Percentiles rank a stretch among this genome's conserved stretches.
phyloP scores from a whole-genome alignment of 2,113 vertebrate species.

The Panthera tigris region DNA sequence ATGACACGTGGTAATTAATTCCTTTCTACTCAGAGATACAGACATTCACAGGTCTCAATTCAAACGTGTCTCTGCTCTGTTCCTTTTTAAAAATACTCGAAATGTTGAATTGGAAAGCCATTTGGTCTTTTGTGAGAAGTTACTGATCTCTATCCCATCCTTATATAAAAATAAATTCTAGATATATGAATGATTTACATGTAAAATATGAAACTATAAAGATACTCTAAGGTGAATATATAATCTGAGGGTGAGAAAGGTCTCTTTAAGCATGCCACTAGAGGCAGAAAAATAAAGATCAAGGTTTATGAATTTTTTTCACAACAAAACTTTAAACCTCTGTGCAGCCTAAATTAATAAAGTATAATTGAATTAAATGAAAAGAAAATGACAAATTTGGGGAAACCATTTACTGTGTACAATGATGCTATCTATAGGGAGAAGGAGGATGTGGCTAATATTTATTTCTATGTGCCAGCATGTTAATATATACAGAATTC shows the following conservation, averaged over 20 bases:
- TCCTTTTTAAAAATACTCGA: slow-evolving; percentile 57
- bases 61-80: slow-evolving; percentile 56
- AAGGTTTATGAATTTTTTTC: slow-evolving; percentile 18
- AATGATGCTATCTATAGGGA: not conserved
- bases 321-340: not conserved
- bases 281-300: not conserved
- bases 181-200: slow-evolving; percentile 39
- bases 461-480: not conserved
- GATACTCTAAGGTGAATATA: slow-evolving; percentile 3
- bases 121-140: slow-evolving; percentile 51
- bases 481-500: not conserved
- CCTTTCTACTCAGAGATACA: slow-evolving; percentile 69
- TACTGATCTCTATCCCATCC: not conserved
- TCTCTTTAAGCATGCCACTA: not conserved
- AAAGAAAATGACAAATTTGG: slow-evolving; percentile 44
- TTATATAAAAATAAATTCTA: slow-evolving; percentile 48
- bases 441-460: not conserved
- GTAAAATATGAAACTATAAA: slow-evolving; percentile 41
- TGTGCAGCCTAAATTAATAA: slow-evolving; percentile 8
- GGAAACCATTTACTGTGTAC: not conserved
- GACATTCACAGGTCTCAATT: slow-evolving; percentile 65
- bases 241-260: not conserved
- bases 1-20: slow-evolving; percentile 78
- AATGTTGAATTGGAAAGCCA: slow-evolving; percentile 48
- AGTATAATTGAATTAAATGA: slow-evolving; percentile 45